phyloP scores from a whole-genome alignment of 2,113 vertebrate genomes.

The Pteronura brasiliensis region DNA sequence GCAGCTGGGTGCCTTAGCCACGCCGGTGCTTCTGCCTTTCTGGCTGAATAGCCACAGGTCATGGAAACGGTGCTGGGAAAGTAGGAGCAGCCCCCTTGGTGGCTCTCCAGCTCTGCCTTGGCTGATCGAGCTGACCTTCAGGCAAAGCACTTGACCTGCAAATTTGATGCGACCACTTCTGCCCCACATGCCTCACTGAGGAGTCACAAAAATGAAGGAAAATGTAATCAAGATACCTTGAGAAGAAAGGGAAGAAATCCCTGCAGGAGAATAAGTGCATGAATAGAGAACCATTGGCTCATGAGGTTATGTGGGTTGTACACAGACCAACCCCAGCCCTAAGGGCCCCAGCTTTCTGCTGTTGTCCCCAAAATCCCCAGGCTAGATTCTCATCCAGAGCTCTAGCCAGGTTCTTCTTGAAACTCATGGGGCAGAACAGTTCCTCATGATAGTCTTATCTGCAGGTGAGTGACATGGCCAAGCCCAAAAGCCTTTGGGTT shows the following conservation, averaged over 20 bases:
- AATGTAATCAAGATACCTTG: background rate
- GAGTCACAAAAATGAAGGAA: background rate
- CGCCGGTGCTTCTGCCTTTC: background rate
- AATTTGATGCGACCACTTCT: background rate
- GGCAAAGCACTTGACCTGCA: background rate
- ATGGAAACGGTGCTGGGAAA: background rate
- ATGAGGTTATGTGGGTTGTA: background rate
- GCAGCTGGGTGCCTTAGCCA: fast-evolving
- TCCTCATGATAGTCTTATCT: background rate
- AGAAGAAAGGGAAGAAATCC: background rate
- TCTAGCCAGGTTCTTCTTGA: background rate
- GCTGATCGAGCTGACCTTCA: background rate
- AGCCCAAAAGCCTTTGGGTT: background rate
- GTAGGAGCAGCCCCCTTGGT: background rate
- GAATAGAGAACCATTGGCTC: background rate
- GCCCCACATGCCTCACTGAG: background rate
- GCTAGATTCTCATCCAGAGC: background rate
- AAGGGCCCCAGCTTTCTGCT: background rate
- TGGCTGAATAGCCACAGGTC: background rate
- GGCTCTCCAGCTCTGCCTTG: background rate
- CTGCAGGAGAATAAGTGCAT: background rate
- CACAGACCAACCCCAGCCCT: background rate
- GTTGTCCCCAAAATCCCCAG: background rate
- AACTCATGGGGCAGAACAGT: background rate
- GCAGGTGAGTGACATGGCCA: background rate